Conservation (phyloP, 2,888 invertebrate species). For the Ommatoiulus sabulosus region DNA sequence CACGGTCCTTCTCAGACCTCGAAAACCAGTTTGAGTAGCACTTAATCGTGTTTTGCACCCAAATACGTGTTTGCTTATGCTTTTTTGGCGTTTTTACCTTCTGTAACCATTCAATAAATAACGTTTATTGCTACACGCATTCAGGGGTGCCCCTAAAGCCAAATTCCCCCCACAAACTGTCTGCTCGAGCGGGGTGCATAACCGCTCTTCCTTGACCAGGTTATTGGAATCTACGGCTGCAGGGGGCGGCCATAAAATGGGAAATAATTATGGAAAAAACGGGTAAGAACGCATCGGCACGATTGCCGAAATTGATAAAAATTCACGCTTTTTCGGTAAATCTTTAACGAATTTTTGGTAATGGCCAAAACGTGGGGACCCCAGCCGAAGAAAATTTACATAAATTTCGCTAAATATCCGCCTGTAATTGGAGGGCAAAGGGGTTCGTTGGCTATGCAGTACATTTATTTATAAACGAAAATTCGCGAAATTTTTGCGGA, state of each 20-base stretch:
- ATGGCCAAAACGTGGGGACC: not conserved
- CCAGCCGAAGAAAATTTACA: not conserved
- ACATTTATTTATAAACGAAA: not conserved
- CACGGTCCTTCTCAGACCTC: not conserved
- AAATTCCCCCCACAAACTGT: not conserved
- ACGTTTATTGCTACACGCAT: not conserved
- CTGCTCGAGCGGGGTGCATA: conserved; percentile 1
- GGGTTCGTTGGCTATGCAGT: not conserved
- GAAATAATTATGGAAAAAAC: not conserved
- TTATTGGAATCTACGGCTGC: not conserved
- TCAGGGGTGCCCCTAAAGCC: not conserved
- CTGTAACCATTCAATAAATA: conserved; percentile 4
- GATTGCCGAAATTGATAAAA: not conserved
- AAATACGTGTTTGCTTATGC: conserved; percentile 34
- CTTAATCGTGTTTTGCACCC: conserved; percentile 17
- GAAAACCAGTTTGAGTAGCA: conserved; percentile 2
- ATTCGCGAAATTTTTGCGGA: not conserved
- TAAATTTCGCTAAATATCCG: not conserved
- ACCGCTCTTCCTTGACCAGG: not conserved
- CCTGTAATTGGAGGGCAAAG: not conserved
- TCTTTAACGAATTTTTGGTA: not conserved
- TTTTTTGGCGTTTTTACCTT: not conserved
- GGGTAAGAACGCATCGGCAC: not conserved
- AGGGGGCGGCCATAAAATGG: conserved; percentile 4
- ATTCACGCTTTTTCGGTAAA: not conserved